A percentile compares a stretch with the other conserved stretches of the same genome.
Evolutionary conservation across 2,888 invertebrate species (phyloP).

Genomic region (Drosophila aldrichi): DNA sequence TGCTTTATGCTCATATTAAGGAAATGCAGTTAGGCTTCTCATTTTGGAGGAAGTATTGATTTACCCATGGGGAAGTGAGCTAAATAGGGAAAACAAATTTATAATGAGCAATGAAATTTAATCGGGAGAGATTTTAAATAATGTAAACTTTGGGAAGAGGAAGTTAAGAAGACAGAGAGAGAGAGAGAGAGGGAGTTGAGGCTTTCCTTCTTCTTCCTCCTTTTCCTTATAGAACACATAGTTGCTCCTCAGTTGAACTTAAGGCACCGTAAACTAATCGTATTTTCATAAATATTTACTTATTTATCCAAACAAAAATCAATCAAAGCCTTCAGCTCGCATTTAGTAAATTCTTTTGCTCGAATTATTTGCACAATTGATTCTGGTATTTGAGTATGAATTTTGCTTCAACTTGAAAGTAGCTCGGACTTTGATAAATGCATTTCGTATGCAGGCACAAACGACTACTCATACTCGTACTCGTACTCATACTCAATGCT

Average conservation of each 20-base stretch:
- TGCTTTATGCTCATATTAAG: slow-evolving; percentile 19
- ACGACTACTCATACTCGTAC: slow-evolving; percentile 7
- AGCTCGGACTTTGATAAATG: slow-evolving; percentile 17
- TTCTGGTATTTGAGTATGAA: slow-evolving; percentile 25
- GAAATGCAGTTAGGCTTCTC: slow-evolving; percentile 22
- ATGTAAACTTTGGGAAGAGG: not conserved
- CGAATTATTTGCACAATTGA: slow-evolving; percentile 28
- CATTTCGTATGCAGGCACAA: slow-evolving; percentile 12
- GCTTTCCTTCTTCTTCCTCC: not conserved
- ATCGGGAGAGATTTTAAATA: not conserved
- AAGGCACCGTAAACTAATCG: not conserved
- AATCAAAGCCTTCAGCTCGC: not conserved
- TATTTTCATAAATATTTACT: not conserved
- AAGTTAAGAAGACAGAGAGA: not conserved
- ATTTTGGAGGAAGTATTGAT: slow-evolving; percentile 32
- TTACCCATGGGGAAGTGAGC: slow-evolving; percentile 7
- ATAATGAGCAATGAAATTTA: not conserved
- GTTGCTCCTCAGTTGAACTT: not conserved
- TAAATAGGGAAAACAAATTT: not conserved
- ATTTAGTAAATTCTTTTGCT: slow-evolving; percentile 8
- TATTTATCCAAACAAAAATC: not conserved
- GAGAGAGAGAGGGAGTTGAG: not conserved
- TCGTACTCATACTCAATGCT: not conserved
- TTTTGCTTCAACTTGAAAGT: slow-evolving; percentile 22
- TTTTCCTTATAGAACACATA: no score